A percentile compares a stretch with the other conserved stretches of the same genome.
Conservation (phyloP, 2,113 vertebrate species). For the Lophochroa leadbeateri region DNA sequence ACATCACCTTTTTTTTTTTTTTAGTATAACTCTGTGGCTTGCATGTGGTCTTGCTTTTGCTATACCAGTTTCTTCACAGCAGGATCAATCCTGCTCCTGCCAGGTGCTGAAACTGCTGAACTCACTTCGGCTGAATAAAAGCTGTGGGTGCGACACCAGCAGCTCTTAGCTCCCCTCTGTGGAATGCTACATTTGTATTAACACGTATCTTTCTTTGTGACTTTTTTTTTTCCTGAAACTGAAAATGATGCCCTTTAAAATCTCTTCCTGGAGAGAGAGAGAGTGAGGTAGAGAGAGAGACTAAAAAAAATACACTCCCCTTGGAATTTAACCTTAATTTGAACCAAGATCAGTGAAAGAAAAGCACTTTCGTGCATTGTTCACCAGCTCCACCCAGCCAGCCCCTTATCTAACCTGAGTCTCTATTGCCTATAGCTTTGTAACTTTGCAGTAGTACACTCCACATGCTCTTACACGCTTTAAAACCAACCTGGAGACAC, state of each 20-base stretch:
- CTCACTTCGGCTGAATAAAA: not conserved
- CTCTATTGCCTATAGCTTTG: constrained; percentile 70
- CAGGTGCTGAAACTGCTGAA: constrained; percentile 32
- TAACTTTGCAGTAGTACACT: constrained; percentile 63
- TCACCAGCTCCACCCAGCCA: constrained; percentile 75
- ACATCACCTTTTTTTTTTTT: not conserved
- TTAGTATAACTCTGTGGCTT: not conserved
- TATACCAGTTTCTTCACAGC: not conserved
- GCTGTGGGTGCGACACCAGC: constrained; percentile 22
- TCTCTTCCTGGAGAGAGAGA: constrained; percentile 64
- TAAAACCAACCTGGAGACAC: constrained; percentile 30
- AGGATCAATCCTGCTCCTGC: constrained; percentile 28
- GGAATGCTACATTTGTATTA: constrained; percentile 76
- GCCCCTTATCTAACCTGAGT: constrained; percentile 79
- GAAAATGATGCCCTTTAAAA: constrained; percentile 75
- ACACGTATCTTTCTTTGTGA: constrained; percentile 76
- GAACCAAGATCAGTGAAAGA: constrained; percentile 83
- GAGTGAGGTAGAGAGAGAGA: not conserved
- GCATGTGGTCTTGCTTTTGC: not conserved
- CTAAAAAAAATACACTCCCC: constrained; percentile 61
- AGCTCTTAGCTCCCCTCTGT: constrained; percentile 50
- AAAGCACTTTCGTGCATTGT: constrained; percentile 80
- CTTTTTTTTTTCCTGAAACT: constrained; percentile 42
- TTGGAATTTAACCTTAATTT: constrained; percentile 85
- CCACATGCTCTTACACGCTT: constrained; percentile 63